These are phyloP conservation scores for Aulostomus chinensis DNA, from an alignment of 2,797 vertebrate species.

Conservation along the genomic window DNA sequence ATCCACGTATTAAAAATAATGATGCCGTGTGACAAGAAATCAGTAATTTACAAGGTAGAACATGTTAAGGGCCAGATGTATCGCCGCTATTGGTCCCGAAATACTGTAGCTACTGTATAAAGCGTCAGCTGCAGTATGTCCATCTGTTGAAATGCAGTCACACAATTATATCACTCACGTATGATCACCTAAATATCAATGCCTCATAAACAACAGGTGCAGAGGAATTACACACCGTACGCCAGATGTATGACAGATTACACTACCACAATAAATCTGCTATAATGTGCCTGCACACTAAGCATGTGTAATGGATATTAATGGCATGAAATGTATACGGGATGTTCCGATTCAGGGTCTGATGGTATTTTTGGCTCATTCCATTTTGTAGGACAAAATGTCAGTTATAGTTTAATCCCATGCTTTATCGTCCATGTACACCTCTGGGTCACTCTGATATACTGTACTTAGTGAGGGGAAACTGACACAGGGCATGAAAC, in stretches of 20 bases:
- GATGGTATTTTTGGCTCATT: constrained; percentile 2
- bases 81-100: not conserved
- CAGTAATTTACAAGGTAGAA: too few relatives aligned
- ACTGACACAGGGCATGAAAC: too few relatives aligned
- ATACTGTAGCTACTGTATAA: not conserved
- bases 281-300: not conserved
- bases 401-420: constrained; percentile 17
- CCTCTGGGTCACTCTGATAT: constrained; percentile 16
- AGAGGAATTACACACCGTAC: constrained; percentile 1
- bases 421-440: constrained; percentile 5
- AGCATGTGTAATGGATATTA: constrained; percentile 1
- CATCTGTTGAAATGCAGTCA: constrained; percentile 7
- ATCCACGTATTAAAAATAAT: too few relatives aligned
- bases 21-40: too few relatives aligned
- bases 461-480: too few relatives aligned
- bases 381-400: constrained; percentile 1
- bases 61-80: too few relatives aligned
- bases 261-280: constrained; percentile 26
- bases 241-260: constrained; percentile 48
- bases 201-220: constrained; percentile 22
- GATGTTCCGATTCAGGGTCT: too few relatives aligned
- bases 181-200: constrained; percentile 23
- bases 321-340: not conserved
- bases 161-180: constrained; percentile 5
- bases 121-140: not conserved